Conservation (phyloP, 2,113 vertebrate genomes). For the Lamprotornis superbus region DNA sequence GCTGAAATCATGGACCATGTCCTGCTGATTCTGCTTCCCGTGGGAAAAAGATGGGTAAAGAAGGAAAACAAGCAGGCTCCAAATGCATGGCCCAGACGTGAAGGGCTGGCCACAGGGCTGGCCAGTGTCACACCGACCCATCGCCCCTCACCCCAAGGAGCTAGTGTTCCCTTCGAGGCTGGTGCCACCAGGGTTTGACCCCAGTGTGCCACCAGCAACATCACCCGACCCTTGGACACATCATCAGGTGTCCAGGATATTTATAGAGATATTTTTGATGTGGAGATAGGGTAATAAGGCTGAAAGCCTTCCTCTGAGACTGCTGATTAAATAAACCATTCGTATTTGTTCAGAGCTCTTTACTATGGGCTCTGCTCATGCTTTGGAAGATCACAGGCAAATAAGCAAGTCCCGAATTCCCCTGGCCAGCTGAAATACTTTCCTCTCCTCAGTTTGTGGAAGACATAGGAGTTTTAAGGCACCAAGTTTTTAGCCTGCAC, state of each 20-base stretch:
- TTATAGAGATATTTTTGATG: not conserved
- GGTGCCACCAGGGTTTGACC: accelerated
- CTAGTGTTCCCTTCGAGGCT: not conserved
- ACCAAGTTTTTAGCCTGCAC: accelerated
- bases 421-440: not conserved
- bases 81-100: accelerated
- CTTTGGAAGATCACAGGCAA: not conserved
- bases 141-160: not conserved
- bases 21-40: accelerated
- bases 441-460: not conserved
- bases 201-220: accelerated
- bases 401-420: not conserved
- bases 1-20: not conserved
- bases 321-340: not conserved
- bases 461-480: not conserved
- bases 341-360: not conserved
- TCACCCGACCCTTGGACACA: accelerated
- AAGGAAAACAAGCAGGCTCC: not conserved
- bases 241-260: not conserved
- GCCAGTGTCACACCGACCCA: accelerated
- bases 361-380: not conserved
- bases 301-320: not conserved
- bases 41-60: not conserved
- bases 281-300: not conserved
- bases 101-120: not conserved